Conservation (phyloP, 2,888 invertebrate species). For the Dromius quadrimaculatus region DNA sequence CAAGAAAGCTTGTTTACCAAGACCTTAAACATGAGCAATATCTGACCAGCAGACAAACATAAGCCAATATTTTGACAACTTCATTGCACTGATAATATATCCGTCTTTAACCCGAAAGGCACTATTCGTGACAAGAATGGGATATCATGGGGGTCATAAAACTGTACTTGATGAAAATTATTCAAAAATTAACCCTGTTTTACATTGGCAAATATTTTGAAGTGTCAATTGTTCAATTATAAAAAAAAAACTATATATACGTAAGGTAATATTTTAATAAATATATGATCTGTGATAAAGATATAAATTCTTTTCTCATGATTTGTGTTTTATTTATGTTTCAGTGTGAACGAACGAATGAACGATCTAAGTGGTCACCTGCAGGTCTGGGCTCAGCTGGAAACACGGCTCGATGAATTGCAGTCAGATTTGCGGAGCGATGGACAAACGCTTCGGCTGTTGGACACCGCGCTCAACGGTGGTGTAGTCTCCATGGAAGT, state of each 20-base stretch:
- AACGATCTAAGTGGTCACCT: conserved; percentile 79
- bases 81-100: conserved; percentile 18
- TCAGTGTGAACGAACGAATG: conserved; percentile 79
- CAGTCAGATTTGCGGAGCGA: conserved; percentile 82
- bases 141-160: too few species aligned
- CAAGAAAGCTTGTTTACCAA: conserved; percentile 27
- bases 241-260: too few species aligned
- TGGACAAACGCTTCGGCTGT: conserved; percentile 70
- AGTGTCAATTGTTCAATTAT: too few species aligned
- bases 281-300: not conserved
- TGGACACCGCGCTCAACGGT: conserved; percentile 67
- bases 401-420: conserved; percentile 80
- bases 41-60: conserved; percentile 14
- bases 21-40: conserved; percentile 40
- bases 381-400: conserved; percentile 81
- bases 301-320: not conserved
- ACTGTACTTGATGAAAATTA: too few species aligned
- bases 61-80: conserved; percentile 18
- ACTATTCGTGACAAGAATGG: not conserved
- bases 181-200: too few species aligned
- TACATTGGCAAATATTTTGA: too few species aligned
- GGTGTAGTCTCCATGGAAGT: conserved; percentile 67
- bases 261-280: not conserved
- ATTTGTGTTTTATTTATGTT: conserved; percentile 60
- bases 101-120: not conserved